Percentiles rank a stretch among this genome's conserved stretches.
These are phyloP conservation scores for Pseudomyrmex sp. DNA, from an alignment of 1,140 invertebrate genomes.

Conservation along the genomic window DNA sequence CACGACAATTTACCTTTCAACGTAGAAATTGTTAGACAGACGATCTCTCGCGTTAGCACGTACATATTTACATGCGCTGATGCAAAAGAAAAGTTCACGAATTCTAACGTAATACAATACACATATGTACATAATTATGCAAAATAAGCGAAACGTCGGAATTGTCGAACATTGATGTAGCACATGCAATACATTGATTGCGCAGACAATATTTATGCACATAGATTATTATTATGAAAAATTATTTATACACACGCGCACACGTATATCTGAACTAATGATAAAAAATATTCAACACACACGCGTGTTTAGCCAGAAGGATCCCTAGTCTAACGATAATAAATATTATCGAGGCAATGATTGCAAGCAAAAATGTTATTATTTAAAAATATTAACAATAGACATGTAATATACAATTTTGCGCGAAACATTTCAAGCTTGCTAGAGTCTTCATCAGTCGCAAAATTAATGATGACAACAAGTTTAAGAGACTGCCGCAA, in stretches of 20 bases:
- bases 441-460: too few species aligned
- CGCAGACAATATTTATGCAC: not conserved
- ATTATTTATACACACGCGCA: not conserved
- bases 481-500: too few species aligned
- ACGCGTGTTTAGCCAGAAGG: not conserved
- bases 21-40: slow-evolving; percentile 16
- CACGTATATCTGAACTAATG: too few species aligned
- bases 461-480: too few species aligned
- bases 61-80: slow-evolving; percentile 14
- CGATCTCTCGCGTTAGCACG: slow-evolving; percentile 15
- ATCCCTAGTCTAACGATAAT: not conserved
- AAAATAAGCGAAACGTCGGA: not conserved
- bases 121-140: slow-evolving; percentile 23
- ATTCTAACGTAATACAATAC: not conserved
- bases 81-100: slow-evolving; percentile 4
- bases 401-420: too few species aligned
- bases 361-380: too few species aligned
- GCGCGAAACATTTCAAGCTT: too few species aligned
- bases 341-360: too few species aligned
- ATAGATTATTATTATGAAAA: not conserved
- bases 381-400: too few species aligned
- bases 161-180: slow-evolving; percentile 13
- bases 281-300: not conserved
- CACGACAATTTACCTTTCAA: slow-evolving; percentile 1
- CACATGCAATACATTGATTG: slow-evolving; percentile 7